Conservation (phyloP, 2,113 vertebrate genomes). For the Gambusia holbrooki region DNA sequence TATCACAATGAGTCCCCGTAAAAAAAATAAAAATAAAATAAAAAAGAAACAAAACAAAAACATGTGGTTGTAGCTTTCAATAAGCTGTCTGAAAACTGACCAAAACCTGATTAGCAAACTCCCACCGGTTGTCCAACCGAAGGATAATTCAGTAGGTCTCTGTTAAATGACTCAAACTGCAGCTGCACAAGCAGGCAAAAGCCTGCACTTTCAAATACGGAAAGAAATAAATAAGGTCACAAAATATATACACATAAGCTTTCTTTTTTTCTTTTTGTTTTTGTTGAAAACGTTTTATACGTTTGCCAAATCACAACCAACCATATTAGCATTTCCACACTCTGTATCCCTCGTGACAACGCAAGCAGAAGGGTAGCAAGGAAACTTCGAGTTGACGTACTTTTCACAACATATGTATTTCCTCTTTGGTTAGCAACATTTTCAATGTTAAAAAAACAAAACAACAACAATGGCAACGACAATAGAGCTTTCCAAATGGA, state of each 20-base stretch:
- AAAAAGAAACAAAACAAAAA: neutral
- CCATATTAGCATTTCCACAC: neutral
- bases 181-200: neutral
- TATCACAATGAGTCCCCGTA: neutral
- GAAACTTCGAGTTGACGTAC: no score
- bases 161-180: neutral
- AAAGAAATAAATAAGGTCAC: neutral
- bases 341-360: neutral
- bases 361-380: neutral
- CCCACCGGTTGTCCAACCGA: neutral
- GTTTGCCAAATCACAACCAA: neutral
- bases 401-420: no score
- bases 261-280: neutral
- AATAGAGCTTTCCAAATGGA: neutral
- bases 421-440: no score
- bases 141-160: neutral
- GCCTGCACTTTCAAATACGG: neutral
- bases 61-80: no score
- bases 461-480: neutral
- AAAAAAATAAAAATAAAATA: neutral
- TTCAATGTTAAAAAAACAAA: no score
- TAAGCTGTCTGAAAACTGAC: neutral
- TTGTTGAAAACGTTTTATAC: neutral
- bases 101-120: neutral
- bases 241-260: neutral